These are phyloP conservation scores for Rhodophaea formosa DNA, from an alignment of 2,888 invertebrate genomes.

Conservation along the genomic window DNA sequence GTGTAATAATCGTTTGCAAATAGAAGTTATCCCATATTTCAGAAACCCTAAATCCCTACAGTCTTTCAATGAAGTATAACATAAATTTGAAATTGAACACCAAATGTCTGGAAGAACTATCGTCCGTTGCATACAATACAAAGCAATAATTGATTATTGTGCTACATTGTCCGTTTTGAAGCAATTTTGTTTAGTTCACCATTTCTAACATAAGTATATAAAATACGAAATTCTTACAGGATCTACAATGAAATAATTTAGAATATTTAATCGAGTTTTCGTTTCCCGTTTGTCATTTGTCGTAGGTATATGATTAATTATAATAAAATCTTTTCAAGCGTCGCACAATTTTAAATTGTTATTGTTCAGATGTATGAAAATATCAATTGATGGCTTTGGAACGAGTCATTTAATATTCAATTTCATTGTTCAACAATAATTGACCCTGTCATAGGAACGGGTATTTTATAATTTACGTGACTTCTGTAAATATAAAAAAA, in stretches of 20 bases:
- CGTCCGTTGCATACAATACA: not conserved
- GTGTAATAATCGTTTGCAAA: no score
- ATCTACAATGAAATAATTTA: not conserved
- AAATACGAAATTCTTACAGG: no score
- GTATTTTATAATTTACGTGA: not conserved
- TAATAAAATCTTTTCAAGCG: not conserved
- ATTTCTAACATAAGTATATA: no score
- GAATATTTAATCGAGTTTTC: not conserved
- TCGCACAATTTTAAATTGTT: not conserved
- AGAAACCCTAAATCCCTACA: not conserved
- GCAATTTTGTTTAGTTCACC: not conserved
- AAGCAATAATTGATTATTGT: not conserved
- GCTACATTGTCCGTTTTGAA: conserved; percentile 1
- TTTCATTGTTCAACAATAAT: not conserved
- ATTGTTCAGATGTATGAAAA: not conserved
- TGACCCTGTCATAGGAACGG: not conserved
- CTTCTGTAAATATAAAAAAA: conserved; percentile 3
- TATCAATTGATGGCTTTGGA: not conserved
- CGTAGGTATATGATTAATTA: not conserved
- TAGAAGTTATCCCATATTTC: not conserved
- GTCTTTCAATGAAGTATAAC: not conserved
- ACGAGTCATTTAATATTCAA: not conserved
- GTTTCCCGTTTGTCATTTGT: not conserved
- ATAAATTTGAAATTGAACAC: not conserved
- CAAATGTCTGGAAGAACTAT: not conserved